Evolutionary conservation across 1,140 invertebrate genomes (phyloP).

Genomic region (Colletes latitarsis): DNA sequence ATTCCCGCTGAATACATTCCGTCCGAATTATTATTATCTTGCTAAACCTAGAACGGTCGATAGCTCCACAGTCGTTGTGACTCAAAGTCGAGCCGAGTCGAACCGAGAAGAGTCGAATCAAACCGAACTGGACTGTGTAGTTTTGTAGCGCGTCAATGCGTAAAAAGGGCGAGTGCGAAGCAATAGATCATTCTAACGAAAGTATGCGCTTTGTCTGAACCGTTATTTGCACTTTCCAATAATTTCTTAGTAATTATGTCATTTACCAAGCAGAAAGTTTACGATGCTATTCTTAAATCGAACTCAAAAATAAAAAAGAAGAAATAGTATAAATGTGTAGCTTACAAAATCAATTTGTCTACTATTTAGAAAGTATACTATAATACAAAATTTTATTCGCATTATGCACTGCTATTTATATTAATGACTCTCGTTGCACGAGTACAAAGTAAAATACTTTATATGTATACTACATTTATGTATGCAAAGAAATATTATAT

Average conservation of each 20-base stretch:
- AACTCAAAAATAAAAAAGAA: no score
- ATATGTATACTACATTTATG: no score
- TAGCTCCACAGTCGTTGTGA: constrained; percentile 63
- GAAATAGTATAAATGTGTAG: no score
- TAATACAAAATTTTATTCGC: no score
- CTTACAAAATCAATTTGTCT: no score
- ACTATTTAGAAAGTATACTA: no score
- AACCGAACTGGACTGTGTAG: constrained; percentile 47
- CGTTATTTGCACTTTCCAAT: neutral
- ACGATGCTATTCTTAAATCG: neutral
- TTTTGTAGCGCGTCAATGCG: constrained; percentile 58
- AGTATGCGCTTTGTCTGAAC: neutral
- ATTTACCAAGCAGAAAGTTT: neutral
- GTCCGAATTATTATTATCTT: constrained; percentile 64
- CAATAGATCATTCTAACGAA: constrained; percentile 36
- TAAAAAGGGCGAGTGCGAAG: constrained; percentile 50
- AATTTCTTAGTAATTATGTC: no score
- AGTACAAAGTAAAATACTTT: no score
- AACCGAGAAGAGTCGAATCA: constrained; percentile 54
- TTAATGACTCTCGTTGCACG: no score
- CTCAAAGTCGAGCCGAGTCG: constrained; percentile 63
- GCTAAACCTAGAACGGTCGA: constrained; percentile 65
- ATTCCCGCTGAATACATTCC: constrained; percentile 61
- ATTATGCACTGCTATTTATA: no score
- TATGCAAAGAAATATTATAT: no score